A percentile compares a stretch with the other conserved stretches of the same genome.
Evolutionary conservation across 2,888 invertebrate species (phyloP).

Genomic region (Patella pellucida): DNA sequence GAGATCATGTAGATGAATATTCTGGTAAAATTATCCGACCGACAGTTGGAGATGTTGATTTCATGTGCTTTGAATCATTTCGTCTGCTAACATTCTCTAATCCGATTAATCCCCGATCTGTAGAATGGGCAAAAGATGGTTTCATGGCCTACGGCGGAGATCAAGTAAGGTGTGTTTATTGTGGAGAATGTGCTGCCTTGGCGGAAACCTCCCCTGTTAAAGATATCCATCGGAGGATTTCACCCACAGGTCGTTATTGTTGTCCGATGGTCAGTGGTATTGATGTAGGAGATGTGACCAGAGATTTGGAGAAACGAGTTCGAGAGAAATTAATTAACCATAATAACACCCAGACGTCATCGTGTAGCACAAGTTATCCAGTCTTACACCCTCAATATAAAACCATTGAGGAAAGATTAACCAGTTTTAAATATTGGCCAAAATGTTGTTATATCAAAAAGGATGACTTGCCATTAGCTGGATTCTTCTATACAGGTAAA

Average conservation of each 20-base stretch:
- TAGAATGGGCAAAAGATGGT: not conserved
- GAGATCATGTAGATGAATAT: not conserved
- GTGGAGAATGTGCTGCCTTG: not conserved
- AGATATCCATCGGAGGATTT: not conserved
- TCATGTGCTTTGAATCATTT: not conserved
- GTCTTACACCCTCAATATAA: not conserved
- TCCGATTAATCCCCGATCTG: not conserved
- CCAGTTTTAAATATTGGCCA: not conserved
- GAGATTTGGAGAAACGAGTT: not conserved
- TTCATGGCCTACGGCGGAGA: not conserved
- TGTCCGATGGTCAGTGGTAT: conserved; percentile 5
- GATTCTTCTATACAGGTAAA: not conserved
- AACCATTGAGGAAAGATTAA: not conserved
- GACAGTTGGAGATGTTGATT: not conserved
- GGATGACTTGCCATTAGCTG: not conserved
- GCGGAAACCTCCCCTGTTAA: not conserved
- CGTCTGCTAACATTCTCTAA: not conserved
- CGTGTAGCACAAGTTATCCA: not conserved
- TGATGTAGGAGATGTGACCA: not conserved
- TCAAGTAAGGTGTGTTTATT: not conserved
- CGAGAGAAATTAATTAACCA: not conserved
- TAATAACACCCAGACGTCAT: not conserved
- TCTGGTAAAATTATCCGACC: not conserved
- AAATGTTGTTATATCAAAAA: not conserved
- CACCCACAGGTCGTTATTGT: not conserved